Conservation (phyloP, 2,797 vertebrate species). For the Pagetopsis macropterus region DNA sequence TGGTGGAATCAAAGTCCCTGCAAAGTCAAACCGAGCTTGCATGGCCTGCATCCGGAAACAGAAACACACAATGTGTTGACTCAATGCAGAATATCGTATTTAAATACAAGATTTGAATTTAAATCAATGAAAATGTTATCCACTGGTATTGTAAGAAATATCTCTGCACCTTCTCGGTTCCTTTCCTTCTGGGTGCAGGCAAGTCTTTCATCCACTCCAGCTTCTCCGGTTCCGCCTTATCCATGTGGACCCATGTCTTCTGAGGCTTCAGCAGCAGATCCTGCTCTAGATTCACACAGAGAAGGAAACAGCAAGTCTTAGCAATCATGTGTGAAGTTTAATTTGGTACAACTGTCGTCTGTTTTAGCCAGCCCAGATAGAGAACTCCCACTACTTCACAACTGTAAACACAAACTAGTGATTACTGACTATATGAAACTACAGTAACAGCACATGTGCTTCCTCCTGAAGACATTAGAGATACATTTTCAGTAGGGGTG, state of each 20-base stretch:
- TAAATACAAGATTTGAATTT: not conserved
- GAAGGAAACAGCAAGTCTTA: not conserved
- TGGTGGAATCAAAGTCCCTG: constrained; percentile 89
- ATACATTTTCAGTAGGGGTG: no score
- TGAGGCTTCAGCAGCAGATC: constrained; percentile 88
- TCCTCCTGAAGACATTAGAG: no score
- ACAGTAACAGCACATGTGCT: no score
- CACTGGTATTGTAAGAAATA: not conserved
- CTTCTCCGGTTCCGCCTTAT: constrained; percentile 94
- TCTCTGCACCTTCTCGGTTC: constrained; percentile 86
- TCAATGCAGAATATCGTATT: not conserved
- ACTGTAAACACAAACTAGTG: not conserved
- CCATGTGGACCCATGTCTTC: constrained; percentile 96
- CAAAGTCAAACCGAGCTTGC: constrained; percentile 95
- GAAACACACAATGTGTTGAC: constrained; percentile 6
- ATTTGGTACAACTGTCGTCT: not conserved
- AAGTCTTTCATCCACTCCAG: constrained; percentile 94
- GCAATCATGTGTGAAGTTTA: not conserved
- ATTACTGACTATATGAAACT: not conserved
- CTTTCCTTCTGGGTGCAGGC: constrained; percentile 83
- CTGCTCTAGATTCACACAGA: constrained; percentile 67
- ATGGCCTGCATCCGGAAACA: constrained; percentile 85
- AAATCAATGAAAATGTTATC: not conserved
- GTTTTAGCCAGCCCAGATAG: not conserved
- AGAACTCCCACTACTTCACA: no score